Base-by-base conservation (phyloP, 2,888 invertebrate genomes). In the Drosophila recens region DNA sequence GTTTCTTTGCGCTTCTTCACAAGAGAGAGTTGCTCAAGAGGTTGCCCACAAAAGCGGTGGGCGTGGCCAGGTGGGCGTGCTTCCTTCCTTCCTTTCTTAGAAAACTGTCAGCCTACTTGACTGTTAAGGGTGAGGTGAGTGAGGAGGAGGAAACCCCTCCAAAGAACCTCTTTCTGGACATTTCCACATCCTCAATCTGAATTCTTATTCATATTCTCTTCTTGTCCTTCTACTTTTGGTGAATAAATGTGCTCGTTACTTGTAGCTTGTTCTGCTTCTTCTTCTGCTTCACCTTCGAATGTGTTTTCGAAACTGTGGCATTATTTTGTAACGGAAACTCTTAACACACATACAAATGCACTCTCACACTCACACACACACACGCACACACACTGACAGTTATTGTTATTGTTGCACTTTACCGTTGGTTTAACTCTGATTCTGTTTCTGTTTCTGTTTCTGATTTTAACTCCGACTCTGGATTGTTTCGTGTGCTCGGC, bases 301-400 rank as follows among this genome's bases (percentile, higher is more conserved):
- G 70, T 70, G 49, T 79, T 75, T 83, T 85, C 53, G 63, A 79
- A 83, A 83, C 67, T 72, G 71, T 63, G 57, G 66, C 76, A 72
- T 72, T 84, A 77, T 77, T 75, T 72, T 71, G 76, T 70, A 84
- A 68, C 86, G 84, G 86, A 86, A 86, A 79, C 86, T 80, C 72
- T 81, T 72, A 83, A 66, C 81, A 81, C 81, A 80, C 67, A 85
- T 71, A 78, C 75, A 53, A 67, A 30, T 15, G 57, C 63, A 70
- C 63, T 34, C 15, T 10, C 59, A 48, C 58, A 17, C 23, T 27
- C 51, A 54, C 67, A 46, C 67, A 42, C 61, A 48, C 61, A 42
- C 54, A 66, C 63, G 17, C 46, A 52, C 63, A 63, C 30, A 30
- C 49, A 53, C 54, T 33, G 34, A 64, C 33, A 45, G 17, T 38